Evolutionary conservation across 2,113 vertebrate genomes (phyloP).

Genomic region (Platanista minor): DNA sequence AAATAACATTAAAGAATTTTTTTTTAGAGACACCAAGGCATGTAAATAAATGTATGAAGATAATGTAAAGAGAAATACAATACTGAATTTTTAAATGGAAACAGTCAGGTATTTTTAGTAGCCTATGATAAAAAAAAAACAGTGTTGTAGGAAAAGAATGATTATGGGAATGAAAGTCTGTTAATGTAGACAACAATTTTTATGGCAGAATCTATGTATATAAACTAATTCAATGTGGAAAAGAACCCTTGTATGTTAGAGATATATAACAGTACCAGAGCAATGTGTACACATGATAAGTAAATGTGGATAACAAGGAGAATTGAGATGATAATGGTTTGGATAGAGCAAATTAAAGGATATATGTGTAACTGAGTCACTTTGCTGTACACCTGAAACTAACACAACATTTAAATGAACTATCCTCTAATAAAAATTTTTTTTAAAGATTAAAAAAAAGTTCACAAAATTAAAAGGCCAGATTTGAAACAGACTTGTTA

Average conservation of each 20-base stretch:
- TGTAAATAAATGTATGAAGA: not conserved
- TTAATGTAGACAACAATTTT: not conserved
- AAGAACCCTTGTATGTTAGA: not conserved
- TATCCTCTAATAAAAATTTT: no score
- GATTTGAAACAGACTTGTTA: not conserved
- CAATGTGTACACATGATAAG: constrained; percentile 5
- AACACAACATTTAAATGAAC: no score
- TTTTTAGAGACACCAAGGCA: not conserved
- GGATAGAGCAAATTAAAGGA: not conserved
- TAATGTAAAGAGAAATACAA: constrained; percentile 11
- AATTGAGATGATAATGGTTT: not conserved
- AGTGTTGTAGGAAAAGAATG: not conserved
- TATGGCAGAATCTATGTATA: not conserved
- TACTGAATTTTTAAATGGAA: constrained; percentile 3
- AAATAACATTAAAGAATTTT: not conserved
- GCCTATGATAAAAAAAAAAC: not conserved
- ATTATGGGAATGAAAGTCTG: not conserved
- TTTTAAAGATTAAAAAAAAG: not conserved
- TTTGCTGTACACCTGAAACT: no score
- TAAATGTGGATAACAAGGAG: not conserved
- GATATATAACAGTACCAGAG: not conserved
- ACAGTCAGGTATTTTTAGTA: not conserved
- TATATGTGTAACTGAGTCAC: no score
- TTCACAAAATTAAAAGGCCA: constrained; percentile 40
- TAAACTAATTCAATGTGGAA: not conserved